Evolutionary conservation across 2,888 invertebrate species (phyloP).

Genomic region (Ichneumoninae sp.): DNA sequence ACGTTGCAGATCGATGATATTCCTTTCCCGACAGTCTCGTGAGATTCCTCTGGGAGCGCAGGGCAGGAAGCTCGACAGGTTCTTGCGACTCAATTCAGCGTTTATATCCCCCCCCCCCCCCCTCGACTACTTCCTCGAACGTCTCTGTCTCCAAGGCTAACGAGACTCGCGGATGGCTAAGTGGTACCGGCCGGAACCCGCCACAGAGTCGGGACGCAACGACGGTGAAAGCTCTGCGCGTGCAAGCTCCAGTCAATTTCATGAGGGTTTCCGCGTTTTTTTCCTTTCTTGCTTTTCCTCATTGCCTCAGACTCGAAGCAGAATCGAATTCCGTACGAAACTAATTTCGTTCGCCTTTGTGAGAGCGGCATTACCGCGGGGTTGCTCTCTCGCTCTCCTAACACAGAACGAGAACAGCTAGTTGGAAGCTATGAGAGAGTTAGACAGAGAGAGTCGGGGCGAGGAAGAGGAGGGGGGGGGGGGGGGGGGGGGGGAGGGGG

Average conservation of each 20-base stretch:
- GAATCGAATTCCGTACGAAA: constrained; percentile 81
- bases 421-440: not conserved
- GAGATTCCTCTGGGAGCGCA: not conserved
- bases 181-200: constrained; percentile 32
- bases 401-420: constrained; percentile 38
- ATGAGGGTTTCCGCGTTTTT: constrained; percentile 39
- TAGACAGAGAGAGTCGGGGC: not conserved
- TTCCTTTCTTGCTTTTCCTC: constrained; percentile 46
- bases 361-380: constrained; percentile 74
- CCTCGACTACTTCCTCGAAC: not conserved
- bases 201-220: constrained; percentile 35
- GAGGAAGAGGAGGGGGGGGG: not conserved
- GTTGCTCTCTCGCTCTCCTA: constrained; percentile 8
- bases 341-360: constrained; percentile 82
- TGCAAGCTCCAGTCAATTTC: constrained; percentile 51
- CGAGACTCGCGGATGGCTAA: constrained; percentile 19
- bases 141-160: constrained; percentile 22
- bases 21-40: not conserved
- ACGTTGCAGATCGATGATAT: not conserved
- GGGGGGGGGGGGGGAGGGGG: not conserved
- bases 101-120: not conserved
- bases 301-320: constrained; percentile 55
- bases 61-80: not conserved
- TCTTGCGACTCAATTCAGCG: not conserved
- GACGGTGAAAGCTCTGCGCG: constrained; percentile 56